Percentiles rank a stretch among this genome's conserved stretches.
These are phyloP conservation scores for Gobio gobio DNA, from an alignment of 2,113 vertebrate genomes.

Conservation along the genomic window DNA sequence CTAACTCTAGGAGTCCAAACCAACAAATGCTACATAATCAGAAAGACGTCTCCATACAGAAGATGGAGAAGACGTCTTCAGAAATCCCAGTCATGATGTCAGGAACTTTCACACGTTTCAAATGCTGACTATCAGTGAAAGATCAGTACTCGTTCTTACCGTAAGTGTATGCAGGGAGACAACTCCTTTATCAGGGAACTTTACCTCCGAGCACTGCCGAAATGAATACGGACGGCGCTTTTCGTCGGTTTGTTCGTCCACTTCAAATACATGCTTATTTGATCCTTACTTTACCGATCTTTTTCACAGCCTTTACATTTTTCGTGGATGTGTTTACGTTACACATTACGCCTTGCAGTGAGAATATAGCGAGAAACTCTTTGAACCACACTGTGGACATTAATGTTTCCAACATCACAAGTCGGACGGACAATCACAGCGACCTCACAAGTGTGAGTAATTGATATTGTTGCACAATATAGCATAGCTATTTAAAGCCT, in stretches of 20 bases:
- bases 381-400: not conserved
- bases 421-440: not conserved
- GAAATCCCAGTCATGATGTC: not conserved
- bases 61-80: not conserved
- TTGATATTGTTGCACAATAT: not conserved
- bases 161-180: not conserved
- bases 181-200: not conserved
- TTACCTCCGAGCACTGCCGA: not conserved
- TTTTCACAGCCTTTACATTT: conserved; percentile 52
- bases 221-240: conserved; percentile 1
- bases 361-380: not conserved
- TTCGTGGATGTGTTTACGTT: conserved; percentile 57
- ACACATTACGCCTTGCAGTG: conserved; percentile 10
- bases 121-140: not conserved
- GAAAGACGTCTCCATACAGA: not conserved
- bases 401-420: conserved; percentile 14
- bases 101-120: not conserved
- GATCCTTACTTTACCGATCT: conserved; percentile 45
- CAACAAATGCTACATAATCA: not conserved
- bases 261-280: conserved; percentile 46
- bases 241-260: conserved; percentile 30
- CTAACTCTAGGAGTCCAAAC: not conserved
- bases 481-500: not conserved
- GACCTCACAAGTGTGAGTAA: conserved; percentile 19
- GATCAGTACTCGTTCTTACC: not conserved